A percentile compares a stretch with the other conserved stretches of the same genome.
Evolutionary conservation across 2,888 invertebrate genomes (phyloP).

Genomic region (Strigamia maritima): DNA sequence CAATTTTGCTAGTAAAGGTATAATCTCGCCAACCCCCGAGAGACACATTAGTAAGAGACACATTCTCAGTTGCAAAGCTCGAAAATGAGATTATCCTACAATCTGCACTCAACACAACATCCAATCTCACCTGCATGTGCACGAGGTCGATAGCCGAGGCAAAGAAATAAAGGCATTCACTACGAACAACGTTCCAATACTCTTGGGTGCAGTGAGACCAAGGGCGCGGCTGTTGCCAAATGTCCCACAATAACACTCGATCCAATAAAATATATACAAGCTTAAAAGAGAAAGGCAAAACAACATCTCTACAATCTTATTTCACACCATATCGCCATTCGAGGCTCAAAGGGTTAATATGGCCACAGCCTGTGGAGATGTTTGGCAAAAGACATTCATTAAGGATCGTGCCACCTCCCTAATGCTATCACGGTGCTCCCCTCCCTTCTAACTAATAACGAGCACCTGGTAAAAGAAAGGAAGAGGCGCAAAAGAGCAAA

Average conservation of each 20-base stretch:
- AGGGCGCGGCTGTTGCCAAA: slow-evolving; percentile 29
- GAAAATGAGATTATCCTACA: slow-evolving; percentile 27
- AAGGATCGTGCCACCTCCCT: slow-evolving; percentile 18
- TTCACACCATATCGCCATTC: neutral
- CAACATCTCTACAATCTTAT: slow-evolving; percentile 18
- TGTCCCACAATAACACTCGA: slow-evolving; percentile 29
- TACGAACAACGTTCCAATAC: neutral
- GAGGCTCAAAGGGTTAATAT: slow-evolving; percentile 19
- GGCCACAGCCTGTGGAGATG: slow-evolving; percentile 15
- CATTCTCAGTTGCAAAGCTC: slow-evolving; percentile 16
- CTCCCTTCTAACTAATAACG: neutral
- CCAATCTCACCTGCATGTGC: slow-evolving; percentile 27
- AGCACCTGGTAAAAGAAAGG: slow-evolving; percentile 8
- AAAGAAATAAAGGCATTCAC: slow-evolving; percentile 27
- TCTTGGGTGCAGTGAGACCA: slow-evolving; percentile 10
- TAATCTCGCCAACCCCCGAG: neutral
- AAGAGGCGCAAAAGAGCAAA: neutral
- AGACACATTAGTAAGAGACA: slow-evolving; percentile 1
- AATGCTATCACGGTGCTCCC: neutral
- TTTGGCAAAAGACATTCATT: slow-evolving; percentile 26
- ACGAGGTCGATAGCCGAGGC: slow-evolving; percentile 27
- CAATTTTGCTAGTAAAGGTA: neutral
- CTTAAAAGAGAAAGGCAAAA: slow-evolving; percentile 13
- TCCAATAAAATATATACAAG: slow-evolving; percentile 23
- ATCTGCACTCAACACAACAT: slow-evolving; percentile 29